Conservation (phyloP, 2,113 vertebrate genomes). For the Emydura subglobosa region DNA sequence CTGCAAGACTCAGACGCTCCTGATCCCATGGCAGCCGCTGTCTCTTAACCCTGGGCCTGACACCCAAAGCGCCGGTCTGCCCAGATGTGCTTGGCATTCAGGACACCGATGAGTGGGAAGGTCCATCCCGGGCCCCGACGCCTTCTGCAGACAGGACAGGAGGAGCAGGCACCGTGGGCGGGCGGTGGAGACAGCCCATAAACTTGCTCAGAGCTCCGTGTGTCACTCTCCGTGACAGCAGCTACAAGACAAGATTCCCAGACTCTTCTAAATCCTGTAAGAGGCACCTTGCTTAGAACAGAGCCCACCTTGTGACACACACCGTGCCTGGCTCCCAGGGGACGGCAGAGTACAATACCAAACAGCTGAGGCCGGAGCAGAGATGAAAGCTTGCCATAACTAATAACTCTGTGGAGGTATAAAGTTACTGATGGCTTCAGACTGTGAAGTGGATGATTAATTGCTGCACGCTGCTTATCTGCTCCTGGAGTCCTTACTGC, state of each 20-base stretch:
- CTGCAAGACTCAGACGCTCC: not conserved
- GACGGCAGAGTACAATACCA: not conserved
- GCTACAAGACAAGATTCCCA: not conserved
- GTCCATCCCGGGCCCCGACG: not conserved
- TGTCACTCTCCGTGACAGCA: not conserved
- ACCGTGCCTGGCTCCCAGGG: not conserved
- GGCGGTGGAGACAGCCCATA: not conserved
- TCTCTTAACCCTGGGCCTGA: not conserved
- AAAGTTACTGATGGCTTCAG: slow-evolving; percentile 16
- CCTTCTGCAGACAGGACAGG: not conserved
- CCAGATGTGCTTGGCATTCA: not conserved
- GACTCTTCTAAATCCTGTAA: not conserved
- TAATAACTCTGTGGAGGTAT: not conserved
- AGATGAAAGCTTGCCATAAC: slow-evolving; percentile 28
- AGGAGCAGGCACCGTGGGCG: not conserved
- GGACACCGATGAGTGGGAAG: not conserved
- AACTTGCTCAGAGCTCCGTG: not conserved
- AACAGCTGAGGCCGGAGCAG: slow-evolving; percentile 5
- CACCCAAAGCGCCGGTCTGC: not conserved
- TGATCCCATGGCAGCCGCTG: too few relatives aligned
- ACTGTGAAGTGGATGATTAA: slow-evolving; percentile 12
- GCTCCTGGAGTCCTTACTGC: slow-evolving; percentile 35
- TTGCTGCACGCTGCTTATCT: slow-evolving; percentile 26
- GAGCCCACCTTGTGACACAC: not conserved
- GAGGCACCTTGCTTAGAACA: not conserved